Evolutionary conservation across 2,888 invertebrate species (phyloP), one percentile per base, ranked within the genome.

Genomic region (Epirrita christyi): DNA sequence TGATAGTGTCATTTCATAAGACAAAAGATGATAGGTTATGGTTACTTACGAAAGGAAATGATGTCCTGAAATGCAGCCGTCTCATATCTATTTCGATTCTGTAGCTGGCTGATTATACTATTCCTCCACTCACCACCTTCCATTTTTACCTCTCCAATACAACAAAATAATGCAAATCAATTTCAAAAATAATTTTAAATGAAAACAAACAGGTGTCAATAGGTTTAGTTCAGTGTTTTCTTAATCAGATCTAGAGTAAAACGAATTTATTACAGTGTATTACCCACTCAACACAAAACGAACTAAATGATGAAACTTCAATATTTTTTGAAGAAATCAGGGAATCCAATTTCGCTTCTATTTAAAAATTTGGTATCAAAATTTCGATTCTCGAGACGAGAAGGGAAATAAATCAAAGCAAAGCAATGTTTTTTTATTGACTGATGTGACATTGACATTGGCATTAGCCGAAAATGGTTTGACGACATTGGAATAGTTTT

Each of bases 31-130:
- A 67, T 70, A 84, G 85, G 86, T 87, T 87, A 86, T 21, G 72
- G 78, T 78, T 79, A 93, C 96, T 95, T 94, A 97, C 97, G 97
- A 86, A 96, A 95, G 68, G 93, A 86, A 72, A 97, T 95, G 63
- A 97, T 93, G 77, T 97, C 97, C 71, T 95, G 94, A 84, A 96
- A 97, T 73, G 95, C 94, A 59, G 93, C 86, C 15, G 95, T 95
- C 91, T 97, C 96, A 61, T 92, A 93, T 84, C 93, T 95, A 85
- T 97, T 96, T 76, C 97, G 93, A 61, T 94, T 93, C 59, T 95
- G 95, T 61, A 97, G 82, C 77, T 95, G 95, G 72, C 88, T 90
- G 71, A 96, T 89, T 76, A 97, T 94, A 75, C 91, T 92, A 72
- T 93, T 94, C 78, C 96, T 95, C 96, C 96, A 97, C 60, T 87